Evolutionary conservation across 2,113 vertebrate genomes (phyloP).

Genomic region (Neomonachus schauinslandi): DNA sequence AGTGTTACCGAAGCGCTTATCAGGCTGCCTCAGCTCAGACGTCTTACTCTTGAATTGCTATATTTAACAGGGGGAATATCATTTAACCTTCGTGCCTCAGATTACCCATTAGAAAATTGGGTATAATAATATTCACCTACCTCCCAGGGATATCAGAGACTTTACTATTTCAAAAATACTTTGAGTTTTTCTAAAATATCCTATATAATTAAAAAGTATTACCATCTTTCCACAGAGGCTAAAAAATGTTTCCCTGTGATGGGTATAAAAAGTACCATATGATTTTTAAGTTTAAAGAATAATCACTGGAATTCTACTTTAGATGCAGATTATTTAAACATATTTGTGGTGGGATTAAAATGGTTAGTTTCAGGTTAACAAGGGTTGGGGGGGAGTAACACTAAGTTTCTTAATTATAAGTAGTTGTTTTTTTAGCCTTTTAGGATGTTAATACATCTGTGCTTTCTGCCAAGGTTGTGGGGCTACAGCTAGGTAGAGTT

Average conservation of each 20-base stretch:
- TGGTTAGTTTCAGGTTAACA: constrained; percentile 61
- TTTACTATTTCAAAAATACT: constrained; percentile 77
- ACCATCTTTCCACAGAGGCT: constrained; percentile 70
- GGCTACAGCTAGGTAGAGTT: constrained; percentile 55
- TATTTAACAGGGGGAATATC: constrained; percentile 50
- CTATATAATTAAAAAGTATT: constrained; percentile 71
- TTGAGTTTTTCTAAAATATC: constrained; percentile 76
- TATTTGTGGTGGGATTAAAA: constrained; percentile 62
- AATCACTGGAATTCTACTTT: constrained; percentile 77
- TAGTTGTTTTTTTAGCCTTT: constrained; percentile 42
- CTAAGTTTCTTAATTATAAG: constrained; percentile 47
- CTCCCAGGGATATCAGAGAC: constrained; percentile 80
- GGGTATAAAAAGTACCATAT: constrained; percentile 60
- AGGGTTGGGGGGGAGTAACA: background rate
- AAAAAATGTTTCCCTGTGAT: constrained; percentile 63
- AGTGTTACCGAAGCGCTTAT: background rate
- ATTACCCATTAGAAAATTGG: constrained; percentile 76
- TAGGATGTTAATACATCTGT: constrained; percentile 26
- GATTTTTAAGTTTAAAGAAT: constrained; percentile 64
- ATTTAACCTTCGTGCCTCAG: constrained; percentile 80
- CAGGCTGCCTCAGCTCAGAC: background rate
- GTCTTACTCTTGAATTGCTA: background rate
- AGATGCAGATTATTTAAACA: constrained; percentile 74
- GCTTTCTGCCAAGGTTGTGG: constrained; percentile 49
- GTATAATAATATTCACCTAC: constrained; percentile 78